phyloP scores from a whole-genome alignment of 64 coral and sea anemone species.

The Montipora efflorescens region DNA sequence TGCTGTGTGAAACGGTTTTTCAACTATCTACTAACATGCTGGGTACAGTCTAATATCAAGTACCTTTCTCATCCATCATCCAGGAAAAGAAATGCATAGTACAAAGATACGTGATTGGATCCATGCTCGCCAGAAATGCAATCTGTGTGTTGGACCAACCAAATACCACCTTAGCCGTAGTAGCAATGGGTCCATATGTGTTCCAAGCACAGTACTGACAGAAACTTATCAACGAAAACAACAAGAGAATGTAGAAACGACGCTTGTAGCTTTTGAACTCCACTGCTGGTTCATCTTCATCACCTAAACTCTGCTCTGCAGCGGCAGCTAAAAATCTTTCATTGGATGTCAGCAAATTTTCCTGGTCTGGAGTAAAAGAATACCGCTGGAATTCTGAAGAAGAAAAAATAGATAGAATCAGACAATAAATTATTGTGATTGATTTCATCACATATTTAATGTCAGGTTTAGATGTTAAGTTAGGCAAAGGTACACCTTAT shows the following conservation, averaged over 20 bases:
- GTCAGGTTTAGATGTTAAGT: too few species aligned
- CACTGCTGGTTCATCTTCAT: not conserved
- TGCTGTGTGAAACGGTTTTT: too few species aligned
- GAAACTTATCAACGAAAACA: conserved; percentile 85
- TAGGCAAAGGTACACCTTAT: too few species aligned
- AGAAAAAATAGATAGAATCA: not conserved
- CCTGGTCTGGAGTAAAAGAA: not conserved
- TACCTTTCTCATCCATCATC: conserved; percentile 98
- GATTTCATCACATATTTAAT: too few species aligned
- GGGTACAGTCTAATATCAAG: not conserved
- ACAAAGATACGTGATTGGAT: conserved; percentile 96
- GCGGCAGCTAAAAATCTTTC: not conserved
- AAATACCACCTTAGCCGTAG: conserved; percentile 89
- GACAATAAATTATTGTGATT: too few species aligned
- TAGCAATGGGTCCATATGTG: conserved; percentile 92
- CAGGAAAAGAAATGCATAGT: conserved; percentile 96
- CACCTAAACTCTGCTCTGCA: not conserved
- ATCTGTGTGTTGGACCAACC: conserved; percentile 96
- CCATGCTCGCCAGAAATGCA: conserved; percentile 93
- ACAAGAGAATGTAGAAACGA: conserved; percentile 91
- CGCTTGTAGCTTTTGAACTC: conserved; percentile 77
- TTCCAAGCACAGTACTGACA: conserved; percentile 97
- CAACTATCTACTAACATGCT: not conserved
- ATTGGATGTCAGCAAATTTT: not conserved
- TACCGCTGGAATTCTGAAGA: not conserved